Evolutionary conservation across 2,797 vertebrate species (phyloP).

Genomic region (Pseudomugil gertrudae): DNA sequence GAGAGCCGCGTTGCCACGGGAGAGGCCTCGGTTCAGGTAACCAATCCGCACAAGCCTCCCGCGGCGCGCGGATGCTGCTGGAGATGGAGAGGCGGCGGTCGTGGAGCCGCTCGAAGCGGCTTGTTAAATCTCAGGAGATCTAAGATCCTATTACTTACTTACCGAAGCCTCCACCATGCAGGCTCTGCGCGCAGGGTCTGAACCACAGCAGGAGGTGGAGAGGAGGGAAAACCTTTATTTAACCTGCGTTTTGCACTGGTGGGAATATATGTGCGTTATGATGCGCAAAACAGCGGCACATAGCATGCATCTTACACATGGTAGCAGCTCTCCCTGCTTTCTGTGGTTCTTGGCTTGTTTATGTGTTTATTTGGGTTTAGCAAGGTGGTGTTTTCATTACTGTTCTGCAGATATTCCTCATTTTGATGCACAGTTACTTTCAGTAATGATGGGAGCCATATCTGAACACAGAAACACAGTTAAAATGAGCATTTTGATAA

Average conservation of each 20-base stretch:
- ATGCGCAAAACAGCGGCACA: constrained; percentile 63
- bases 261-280: constrained; percentile 26
- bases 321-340: constrained; percentile 9
- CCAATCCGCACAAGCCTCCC: too few species aligned
- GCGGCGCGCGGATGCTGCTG: constrained; percentile 28
- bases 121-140: constrained; percentile 50
- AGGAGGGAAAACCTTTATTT: not conserved
- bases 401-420: not conserved
- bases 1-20: constrained; percentile 75
- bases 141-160: constrained; percentile 43
- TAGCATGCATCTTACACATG: not conserved
- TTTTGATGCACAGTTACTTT: not conserved
- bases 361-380: not conserved
- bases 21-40: constrained; percentile 82
- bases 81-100: constrained; percentile 53
- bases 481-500: not conserved
- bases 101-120: constrained; percentile 34
- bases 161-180: not conserved
- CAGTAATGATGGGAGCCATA: constrained; percentile 1
- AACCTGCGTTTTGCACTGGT: constrained; percentile 1
- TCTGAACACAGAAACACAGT: not conserved
- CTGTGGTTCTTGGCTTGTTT: constrained; percentile 2
- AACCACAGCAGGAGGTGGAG: not conserved
- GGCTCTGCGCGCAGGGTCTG: constrained; percentile 26
- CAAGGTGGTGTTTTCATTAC: constrained; percentile 1